phyloP scores from a whole-genome alignment of 1,140 invertebrate species.

The Drosophila orena region DNA sequence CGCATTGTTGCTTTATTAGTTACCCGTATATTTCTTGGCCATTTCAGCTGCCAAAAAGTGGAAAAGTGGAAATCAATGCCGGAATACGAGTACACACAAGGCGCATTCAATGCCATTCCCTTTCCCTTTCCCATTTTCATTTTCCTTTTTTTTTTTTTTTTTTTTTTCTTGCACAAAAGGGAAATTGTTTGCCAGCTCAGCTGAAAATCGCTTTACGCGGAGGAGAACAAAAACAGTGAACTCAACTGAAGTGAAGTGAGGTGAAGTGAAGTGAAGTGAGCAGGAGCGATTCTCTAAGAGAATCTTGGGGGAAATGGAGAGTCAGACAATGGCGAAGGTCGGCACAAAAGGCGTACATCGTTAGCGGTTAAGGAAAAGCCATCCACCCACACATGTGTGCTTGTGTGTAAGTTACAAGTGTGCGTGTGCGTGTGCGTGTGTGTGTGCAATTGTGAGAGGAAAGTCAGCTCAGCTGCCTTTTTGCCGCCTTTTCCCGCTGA shows the following conservation, averaged over 20 bases:
- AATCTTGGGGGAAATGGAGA: background rate
- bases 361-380: conserved; percentile 33
- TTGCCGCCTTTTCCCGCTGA: conserved; percentile 1
- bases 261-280: background rate
- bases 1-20: conserved; percentile 15
- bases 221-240: conserved; percentile 12
- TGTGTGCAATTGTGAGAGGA: conserved; percentile 31
- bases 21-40: conserved; percentile 1
- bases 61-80: conserved; percentile 43
- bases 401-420: too few species aligned
- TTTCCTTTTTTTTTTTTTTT: too few species aligned
- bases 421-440: conserved; percentile 34
- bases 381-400: background rate
- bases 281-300: background rate
- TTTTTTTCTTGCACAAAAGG: conserved; percentile 23
- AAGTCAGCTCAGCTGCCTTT: conserved; percentile 30
- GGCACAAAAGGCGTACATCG: conserved; percentile 53
- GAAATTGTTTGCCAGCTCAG: conserved; percentile 59
- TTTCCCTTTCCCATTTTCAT: too few species aligned
- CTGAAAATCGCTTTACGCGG: conserved; percentile 56
- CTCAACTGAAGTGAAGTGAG: background rate
- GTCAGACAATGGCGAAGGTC: conserved; percentile 20
- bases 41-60: conserved; percentile 15
- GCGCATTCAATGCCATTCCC: conserved; percentile 17
- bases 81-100: conserved; percentile 1